Base-by-base conservation (phyloP, 2,888 invertebrate species). In the Neoitamus cyanurus region DNA sequence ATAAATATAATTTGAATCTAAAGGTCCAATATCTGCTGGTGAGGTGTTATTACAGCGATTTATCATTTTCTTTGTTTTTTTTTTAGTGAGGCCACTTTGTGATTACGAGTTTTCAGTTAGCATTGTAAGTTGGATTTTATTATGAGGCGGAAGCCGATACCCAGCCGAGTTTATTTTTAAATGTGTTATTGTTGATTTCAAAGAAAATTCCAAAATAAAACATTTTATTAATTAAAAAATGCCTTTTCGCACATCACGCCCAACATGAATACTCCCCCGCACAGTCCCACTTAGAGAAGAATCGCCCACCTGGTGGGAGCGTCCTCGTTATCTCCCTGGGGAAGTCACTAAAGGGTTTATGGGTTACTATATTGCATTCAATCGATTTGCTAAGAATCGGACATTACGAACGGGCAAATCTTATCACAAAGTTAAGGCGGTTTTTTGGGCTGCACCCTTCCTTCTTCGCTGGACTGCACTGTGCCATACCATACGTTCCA, bases 121-220 rank as follows among this genome's bases (percentile, higher is more conserved):
- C 85, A 85, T 87, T 87, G 85, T 85, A 86, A 86, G 84, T 87
- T 87, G 86, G 84, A 87, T 86, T 86, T 86, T 87, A 86, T 87
- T 86, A 58, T 58, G 25, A 86, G 86, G 86, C 87, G 86, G 85
- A 86, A 86, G 86, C 86, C 87, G 87, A 87, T 86, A 87, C 86
- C 87, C 86, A 87, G 87, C 87, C 86, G 87, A 86, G 86, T 84
- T 86, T 87, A 86, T 86, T 85, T 86, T 86, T 86, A 86, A 86
- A 87, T 86, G 86, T 87, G 87, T 87, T 87, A 86, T 85, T 86
- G 86, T 86, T 87, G 86, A 86, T 86, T 87, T 87, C 84, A 87
- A 86, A 86, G 34, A 85, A 46, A 78, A 30, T 58, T 78, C 69
- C 68, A 80, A 83, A 86, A 85, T 84, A 85, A 87, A 86, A 86